A percentile compares a stretch with the other conserved stretches of the same genome.
phyloP scores from a whole-genome alignment of 2,113 vertebrate genomes.

The Prionailurus bengalensis region DNA sequence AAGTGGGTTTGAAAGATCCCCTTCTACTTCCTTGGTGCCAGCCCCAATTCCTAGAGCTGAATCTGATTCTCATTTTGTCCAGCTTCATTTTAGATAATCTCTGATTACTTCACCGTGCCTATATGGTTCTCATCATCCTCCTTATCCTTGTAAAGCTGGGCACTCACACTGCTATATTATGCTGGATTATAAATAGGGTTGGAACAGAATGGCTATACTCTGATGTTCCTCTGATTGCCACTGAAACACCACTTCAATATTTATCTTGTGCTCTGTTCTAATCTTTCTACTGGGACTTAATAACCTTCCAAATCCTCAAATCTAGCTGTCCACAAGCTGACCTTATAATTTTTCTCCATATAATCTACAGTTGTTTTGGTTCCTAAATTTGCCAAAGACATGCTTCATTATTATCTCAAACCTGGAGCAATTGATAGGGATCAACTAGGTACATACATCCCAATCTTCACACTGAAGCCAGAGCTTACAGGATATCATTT shows the following conservation, averaged over 20 bases:
- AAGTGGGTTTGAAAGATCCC: neutral
- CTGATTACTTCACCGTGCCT: neutral
- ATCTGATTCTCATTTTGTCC: neutral
- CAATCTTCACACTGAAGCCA: neutral
- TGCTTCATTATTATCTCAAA: neutral
- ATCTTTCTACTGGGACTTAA: neutral
- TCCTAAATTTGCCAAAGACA: neutral
- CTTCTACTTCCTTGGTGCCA: neutral
- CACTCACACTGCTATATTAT: constrained; percentile 5
- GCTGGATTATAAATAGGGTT: constrained; percentile 26
- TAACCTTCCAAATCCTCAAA: neutral
- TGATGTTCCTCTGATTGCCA: neutral
- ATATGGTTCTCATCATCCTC: neutral
- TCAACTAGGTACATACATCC: neutral
- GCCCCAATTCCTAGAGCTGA: neutral
- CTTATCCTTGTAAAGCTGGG: neutral
- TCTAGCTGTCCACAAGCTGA: neutral
- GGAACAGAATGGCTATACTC: neutral
- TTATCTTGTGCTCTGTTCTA: constrained; percentile 27
- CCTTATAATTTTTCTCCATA: neutral
- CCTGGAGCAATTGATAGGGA: neutral
- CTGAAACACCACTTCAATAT: constrained; percentile 10
- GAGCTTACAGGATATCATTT: neutral
- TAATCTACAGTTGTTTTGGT: neutral
- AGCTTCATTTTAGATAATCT: neutral